A percentile compares a stretch with the other conserved stretches of the same genome.
These are phyloP conservation scores for Zophobas atratus DNA, from an alignment of 1,140 invertebrate species.

Conservation along the genomic window DNA sequence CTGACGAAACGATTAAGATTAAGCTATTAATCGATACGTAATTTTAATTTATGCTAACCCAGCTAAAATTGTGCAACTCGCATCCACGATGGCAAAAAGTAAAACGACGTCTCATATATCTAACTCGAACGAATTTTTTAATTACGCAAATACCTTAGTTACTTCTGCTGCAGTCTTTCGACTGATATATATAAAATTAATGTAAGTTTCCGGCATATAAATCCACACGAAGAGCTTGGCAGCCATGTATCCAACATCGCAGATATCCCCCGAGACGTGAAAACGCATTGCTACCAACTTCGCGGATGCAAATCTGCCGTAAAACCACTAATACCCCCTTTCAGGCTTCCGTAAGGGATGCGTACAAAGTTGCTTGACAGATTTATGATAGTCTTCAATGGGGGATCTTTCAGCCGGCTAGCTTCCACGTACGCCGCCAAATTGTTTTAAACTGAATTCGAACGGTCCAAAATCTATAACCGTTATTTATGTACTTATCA, in stretches of 20 bases:
- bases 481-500: conserved; percentile 17
- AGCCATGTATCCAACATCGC: conserved; percentile 14
- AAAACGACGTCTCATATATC: too few species aligned
- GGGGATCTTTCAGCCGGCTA: conserved; percentile 31
- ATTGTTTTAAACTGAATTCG: conserved; percentile 52
- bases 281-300: conserved; percentile 56
- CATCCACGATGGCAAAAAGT: too few species aligned
- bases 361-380: conserved; percentile 58
- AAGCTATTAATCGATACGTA: too few species aligned
- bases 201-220: conserved; percentile 32
- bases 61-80: too few species aligned
- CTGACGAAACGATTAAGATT: too few species aligned
- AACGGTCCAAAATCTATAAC: conserved; percentile 29
- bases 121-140: conserved; percentile 14
- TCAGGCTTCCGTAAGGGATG: conserved; percentile 57
- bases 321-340: conserved; percentile 62
- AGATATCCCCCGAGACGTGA: conserved; percentile 37
- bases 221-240: conserved; percentile 23
- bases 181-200: conserved; percentile 19
- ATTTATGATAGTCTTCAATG: conserved; percentile 60
- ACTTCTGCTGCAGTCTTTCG: too few species aligned
- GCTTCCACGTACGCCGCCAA: conserved; percentile 14
- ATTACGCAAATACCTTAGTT: not conserved
- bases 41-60: too few species aligned
- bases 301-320: conserved; percentile 63